Percentiles rank a stretch among this genome's conserved stretches.
Evolutionary conservation across 2,797 vertebrate genomes (phyloP).

Genomic region (Megaceryle alcyon): DNA sequence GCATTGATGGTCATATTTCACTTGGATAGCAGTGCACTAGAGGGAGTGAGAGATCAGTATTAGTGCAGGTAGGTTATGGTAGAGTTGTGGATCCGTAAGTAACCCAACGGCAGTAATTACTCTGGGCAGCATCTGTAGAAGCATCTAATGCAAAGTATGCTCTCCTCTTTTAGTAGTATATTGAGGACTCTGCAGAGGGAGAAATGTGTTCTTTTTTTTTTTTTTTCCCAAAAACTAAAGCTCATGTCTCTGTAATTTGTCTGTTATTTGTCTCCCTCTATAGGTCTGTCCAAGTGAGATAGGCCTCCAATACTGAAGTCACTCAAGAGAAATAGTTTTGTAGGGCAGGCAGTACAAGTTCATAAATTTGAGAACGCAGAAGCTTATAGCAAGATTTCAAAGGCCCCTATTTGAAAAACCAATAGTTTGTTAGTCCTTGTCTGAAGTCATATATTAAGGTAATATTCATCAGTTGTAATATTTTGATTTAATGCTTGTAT

Average conservation of each 20-base stretch:
- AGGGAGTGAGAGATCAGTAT: background rate
- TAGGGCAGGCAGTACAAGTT: background rate
- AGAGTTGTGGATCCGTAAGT: background rate
- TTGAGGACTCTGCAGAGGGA: background rate
- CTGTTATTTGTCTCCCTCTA: background rate
- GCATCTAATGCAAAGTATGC: background rate
- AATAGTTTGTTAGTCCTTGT: background rate
- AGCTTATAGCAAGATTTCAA: background rate
- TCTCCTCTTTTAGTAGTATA: background rate
- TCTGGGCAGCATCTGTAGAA: background rate
- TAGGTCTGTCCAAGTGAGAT: background rate
- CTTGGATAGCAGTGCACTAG: background rate
- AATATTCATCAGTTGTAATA: background rate
- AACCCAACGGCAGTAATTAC: background rate
- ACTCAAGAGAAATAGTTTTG: background rate
- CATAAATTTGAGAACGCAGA: background rate
- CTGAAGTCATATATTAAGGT: background rate
- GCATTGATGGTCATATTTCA: slow-evolving; percentile 1
- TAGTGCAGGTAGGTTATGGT: background rate
- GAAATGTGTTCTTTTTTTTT: background rate
- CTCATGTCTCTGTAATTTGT: background rate
- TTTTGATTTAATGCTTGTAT: background rate
- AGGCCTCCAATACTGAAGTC: background rate
- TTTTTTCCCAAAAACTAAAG: background rate
- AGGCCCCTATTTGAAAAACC: background rate